Base-by-base conservation (phyloP, 2,113 vertebrate species). In the Hoplias malabaricus region DNA sequence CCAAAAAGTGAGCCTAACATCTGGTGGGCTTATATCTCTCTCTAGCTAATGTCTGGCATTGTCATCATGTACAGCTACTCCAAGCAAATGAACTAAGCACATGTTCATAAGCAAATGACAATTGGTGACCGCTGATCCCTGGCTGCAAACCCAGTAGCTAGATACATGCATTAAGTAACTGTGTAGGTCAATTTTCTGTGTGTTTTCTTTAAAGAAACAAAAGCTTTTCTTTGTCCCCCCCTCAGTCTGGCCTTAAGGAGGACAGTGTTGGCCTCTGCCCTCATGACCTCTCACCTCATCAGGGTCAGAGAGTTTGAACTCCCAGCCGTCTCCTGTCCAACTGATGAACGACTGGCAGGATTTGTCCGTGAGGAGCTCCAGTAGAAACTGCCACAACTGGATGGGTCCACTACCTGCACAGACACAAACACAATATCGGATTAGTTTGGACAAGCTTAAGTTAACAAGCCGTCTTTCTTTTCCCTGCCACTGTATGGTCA, bases 291-390 rank as follows among this genome's bases (percentile, higher is more conserved):
- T 90, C 94, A 99, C 98, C 98, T 99, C 98, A 1, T 99, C 98
- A 59, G 98, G 98, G 90, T 99, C 98, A 0, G 98, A 99, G 14
- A 99, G 96, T 83, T 99, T 99, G 91, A 99, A 99, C 88, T 99
- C 98, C 98, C 98, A 99, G 90, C 98, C 98, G 19, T 99, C 97
- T 10, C 98, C 98, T 14, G 98, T 99, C 98, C 98, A 99, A 92
- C 98, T 99, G 93, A 99, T 99, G 91, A 99, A 99, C 82, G 98
- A 96, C 91, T 99, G 98, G 87, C 98, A 99, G 76, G 98, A 99
- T 87, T 99, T 99, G 93, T 99, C 98, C 72, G 98, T 99, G 87
- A 99, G 93, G 79, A 98, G 93, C 86, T 99, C 97, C 92, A 98
- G 91, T 69, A 99, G 93, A 88, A 98, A 99, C 90, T 99, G 98